A percentile compares a stretch with the other conserved stretches of the same genome.
These are phyloP conservation scores for Lasioglossum leucozonium DNA, from an alignment of 2,888 invertebrate species.

Conservation along the genomic window DNA sequence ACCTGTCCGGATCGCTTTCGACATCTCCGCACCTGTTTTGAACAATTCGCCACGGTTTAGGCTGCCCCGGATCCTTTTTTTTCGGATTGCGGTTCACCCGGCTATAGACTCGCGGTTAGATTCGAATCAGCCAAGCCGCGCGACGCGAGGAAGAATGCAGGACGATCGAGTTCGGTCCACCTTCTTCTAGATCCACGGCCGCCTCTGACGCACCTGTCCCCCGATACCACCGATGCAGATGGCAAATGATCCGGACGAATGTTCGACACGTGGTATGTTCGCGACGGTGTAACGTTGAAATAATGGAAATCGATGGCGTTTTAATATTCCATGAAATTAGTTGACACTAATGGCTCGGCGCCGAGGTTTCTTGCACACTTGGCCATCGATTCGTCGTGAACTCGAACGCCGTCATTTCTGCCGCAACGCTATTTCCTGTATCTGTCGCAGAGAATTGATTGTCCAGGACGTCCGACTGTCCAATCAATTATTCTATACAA, in stretches of 20 bases:
- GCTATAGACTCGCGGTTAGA: neutral
- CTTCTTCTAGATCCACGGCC: neutral
- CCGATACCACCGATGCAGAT: neutral
- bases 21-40: slow-evolving; percentile 42
- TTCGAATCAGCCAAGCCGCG: neutral
- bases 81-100: neutral
- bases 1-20: slow-evolving; percentile 23
- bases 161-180: slow-evolving; percentile 2
- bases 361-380: neutral
- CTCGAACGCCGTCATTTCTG: slow-evolving; percentile 27
- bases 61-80: neutral
- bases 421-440: slow-evolving; percentile 33
- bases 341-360: neutral
- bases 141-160: neutral
- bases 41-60: neutral
- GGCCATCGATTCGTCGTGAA: slow-evolving; percentile 43
- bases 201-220: neutral
- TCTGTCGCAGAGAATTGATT: slow-evolving; percentile 30
- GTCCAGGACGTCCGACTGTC: slow-evolving; percentile 7
- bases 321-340: neutral
- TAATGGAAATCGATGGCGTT: neutral
- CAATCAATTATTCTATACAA: neutral
- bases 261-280: neutral
- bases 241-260: neutral
- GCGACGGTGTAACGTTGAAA: neutral